These are phyloP conservation scores for Pseudoips prasinana DNA, from an alignment of 2,888 invertebrate genomes.

Conservation along the genomic window DNA sequence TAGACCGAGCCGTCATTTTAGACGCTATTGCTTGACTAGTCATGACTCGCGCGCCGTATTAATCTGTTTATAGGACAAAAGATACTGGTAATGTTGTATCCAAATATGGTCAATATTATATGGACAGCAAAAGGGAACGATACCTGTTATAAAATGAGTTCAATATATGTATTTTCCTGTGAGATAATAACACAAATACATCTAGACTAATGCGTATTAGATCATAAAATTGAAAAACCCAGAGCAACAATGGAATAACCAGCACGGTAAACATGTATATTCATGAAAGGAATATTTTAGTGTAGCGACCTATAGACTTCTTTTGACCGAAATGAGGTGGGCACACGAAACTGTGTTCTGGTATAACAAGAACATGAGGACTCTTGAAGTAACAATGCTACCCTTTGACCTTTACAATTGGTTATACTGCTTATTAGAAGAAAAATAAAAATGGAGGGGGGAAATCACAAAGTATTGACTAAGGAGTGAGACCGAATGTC, in stretches of 20 bases:
- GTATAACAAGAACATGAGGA: constrained; percentile 44
- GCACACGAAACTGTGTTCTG: constrained; percentile 27
- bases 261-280: constrained; percentile 6
- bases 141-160: no score
- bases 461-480: constrained; percentile 7
- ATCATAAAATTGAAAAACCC: constrained; percentile 23
- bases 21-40: constrained; percentile 56
- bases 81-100: constrained; percentile 24
- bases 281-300: not conserved
- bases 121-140: constrained; percentile 5
- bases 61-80: constrained; percentile 58
- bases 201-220: constrained; percentile 14
- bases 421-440: constrained; percentile 30
- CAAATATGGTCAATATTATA: constrained; percentile 19
- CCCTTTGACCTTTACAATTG: constrained; percentile 38
- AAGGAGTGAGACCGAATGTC: not conserved
- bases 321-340: constrained; percentile 18
- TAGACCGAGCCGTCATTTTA: constrained; percentile 69
- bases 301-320: constrained; percentile 14
- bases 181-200: constrained; percentile 17
- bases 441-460: constrained; percentile 10
- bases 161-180: constrained; percentile 17
- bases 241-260: constrained; percentile 21
- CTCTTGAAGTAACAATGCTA: constrained; percentile 47
- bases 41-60: constrained; percentile 50